phyloP scores from a whole-genome alignment of 2,113 vertebrate genomes.

The Acrocephalus kingi region DNA sequence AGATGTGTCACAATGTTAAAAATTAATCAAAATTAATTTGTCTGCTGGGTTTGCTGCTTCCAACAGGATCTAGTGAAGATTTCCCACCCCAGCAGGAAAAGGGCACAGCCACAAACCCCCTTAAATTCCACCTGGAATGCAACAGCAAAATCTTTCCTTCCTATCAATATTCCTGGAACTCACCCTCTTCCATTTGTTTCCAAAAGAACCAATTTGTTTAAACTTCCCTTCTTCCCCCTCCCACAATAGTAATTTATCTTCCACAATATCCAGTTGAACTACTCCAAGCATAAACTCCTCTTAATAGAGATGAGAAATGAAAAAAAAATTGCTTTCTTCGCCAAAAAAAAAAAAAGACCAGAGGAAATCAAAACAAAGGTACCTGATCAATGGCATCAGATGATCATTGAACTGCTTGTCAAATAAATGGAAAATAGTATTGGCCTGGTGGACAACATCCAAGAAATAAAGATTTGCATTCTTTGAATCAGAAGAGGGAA shows the following conservation, averaged over 20 bases:
- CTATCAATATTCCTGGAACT: neutral
- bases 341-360: neutral
- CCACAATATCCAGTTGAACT: neutral
- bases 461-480: slow-evolving; percentile 97
- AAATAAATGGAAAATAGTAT: slow-evolving; percentile 99
- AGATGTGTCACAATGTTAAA: neutral
- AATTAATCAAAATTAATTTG: neutral
- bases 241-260: neutral
- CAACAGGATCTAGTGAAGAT: neutral
- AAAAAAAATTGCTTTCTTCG: neutral
- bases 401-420: slow-evolving; percentile 99
- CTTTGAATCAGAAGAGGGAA: slow-evolving; percentile 95
- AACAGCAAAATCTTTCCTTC: neutral
- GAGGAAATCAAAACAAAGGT: slow-evolving; percentile 37
- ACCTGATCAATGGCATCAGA: slow-evolving; percentile 99
- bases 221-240: neutral
- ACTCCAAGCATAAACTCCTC: neutral
- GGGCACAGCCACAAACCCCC: neutral
- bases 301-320: neutral
- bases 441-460: slow-evolving; percentile 98
- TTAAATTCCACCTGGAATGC: neutral
- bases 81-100: neutral
- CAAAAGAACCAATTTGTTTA: neutral
- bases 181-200: neutral
- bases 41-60: neutral